These are phyloP conservation scores for Physella acuta DNA, from an alignment of 1,140 invertebrate species.

Conservation along the genomic window DNA sequence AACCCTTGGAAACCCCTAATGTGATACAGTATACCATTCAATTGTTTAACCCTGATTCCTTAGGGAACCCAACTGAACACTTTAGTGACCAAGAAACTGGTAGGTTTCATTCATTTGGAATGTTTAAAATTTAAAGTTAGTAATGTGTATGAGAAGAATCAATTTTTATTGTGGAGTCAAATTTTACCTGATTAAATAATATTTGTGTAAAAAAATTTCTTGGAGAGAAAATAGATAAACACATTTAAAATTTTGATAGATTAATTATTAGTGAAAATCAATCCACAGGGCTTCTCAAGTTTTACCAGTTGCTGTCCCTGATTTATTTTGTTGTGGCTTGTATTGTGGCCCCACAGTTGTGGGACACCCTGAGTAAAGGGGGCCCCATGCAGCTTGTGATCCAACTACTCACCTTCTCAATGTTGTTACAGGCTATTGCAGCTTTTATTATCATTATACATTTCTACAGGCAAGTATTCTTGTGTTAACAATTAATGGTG, in stretches of 20 bases:
- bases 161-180: too few relatives aligned
- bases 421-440: constrained; percentile 44
- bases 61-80: constrained; percentile 53
- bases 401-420: constrained; percentile 45
- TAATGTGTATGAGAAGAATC: too few relatives aligned
- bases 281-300: constrained; percentile 48
- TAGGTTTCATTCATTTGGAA: constrained; percentile 24
- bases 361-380: constrained; percentile 48
- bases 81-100: constrained; percentile 55
- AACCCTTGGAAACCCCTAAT: constrained; percentile 21
- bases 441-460: constrained; percentile 53
- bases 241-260: too few relatives aligned
- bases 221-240: too few relatives aligned
- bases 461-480: constrained; percentile 42
- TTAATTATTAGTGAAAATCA: too few relatives aligned
- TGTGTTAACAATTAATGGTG: too few relatives aligned
- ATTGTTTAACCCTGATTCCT: constrained; percentile 49
- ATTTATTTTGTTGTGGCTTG: constrained; percentile 54
- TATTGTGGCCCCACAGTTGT: constrained; percentile 50
- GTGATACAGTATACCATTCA: constrained; percentile 46
- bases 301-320: constrained; percentile 53
- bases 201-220: background rate
- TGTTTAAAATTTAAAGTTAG: too few relatives aligned
- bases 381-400: constrained; percentile 57
- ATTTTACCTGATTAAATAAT: background rate